phyloP scores from a whole-genome alignment of 2,797 vertebrate genomes.

The Mus caroli region DNA sequence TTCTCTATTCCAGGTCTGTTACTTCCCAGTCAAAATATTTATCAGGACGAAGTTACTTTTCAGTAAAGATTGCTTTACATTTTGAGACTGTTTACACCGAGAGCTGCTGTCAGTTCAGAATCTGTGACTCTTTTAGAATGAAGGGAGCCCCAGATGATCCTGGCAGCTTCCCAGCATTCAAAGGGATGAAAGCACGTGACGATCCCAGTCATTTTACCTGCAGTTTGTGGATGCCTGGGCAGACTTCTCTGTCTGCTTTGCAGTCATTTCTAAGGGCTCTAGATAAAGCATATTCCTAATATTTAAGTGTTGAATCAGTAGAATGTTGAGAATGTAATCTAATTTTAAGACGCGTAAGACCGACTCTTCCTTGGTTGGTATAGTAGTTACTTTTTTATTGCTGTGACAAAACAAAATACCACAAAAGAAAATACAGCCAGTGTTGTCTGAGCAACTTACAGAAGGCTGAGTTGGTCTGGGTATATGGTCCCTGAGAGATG shows the following conservation, averaged over 20 bases:
- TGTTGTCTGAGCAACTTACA: neutral
- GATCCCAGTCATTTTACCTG: neutral
- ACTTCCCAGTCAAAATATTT: conserved; percentile 37
- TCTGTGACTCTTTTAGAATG: conserved; percentile 13
- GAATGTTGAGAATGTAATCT: conserved; percentile 37
- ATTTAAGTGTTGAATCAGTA: conserved; percentile 5
- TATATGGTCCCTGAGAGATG: neutral
- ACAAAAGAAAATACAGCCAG: no score
- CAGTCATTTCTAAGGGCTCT: conserved; percentile 11
- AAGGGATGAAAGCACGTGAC: neutral
- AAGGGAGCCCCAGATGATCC: neutral
- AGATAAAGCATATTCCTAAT: neutral
- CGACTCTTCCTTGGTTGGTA: neutral
- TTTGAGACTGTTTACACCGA: conserved; percentile 38
- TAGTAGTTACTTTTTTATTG: neutral
- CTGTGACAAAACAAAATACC: neutral
- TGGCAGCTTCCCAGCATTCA: neutral
- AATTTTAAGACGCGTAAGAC: conserved; percentile 23
- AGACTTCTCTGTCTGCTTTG: neutral
- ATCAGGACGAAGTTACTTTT: conserved; percentile 10
- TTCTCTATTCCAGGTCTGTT: neutral
- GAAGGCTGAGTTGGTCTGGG: neutral
- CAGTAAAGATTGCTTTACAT: conserved; percentile 19
- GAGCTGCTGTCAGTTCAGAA: conserved; percentile 35
- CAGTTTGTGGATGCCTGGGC: neutral